Evolutionary conservation across 2,113 vertebrate species (phyloP).

Genomic region (Drymodes brunneopygia): DNA sequence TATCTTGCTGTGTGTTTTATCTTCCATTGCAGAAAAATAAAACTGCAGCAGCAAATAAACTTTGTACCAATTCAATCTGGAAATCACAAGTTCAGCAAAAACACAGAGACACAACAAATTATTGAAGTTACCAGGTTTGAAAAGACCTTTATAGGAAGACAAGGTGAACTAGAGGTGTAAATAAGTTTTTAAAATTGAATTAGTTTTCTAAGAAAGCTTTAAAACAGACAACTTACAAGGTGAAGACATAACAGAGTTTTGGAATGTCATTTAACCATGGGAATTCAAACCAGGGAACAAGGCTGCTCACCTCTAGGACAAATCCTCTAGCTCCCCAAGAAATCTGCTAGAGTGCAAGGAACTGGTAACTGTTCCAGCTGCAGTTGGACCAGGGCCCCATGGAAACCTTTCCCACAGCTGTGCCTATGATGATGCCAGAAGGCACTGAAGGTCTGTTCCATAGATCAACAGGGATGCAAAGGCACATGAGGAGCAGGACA

Average conservation of each 20-base stretch:
- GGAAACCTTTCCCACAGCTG: neutral
- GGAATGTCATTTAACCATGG: neutral
- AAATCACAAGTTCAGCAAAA: conserved; percentile 58
- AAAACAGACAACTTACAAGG: neutral
- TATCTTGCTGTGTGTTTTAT: neutral
- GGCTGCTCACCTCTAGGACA: neutral
- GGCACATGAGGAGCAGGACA: neutral
- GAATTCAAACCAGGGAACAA: neutral
- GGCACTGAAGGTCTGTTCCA: neutral
- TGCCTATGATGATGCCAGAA: neutral
- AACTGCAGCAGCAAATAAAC: conserved; percentile 37
- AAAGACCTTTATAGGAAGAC: conserved; percentile 26
- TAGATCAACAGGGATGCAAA: neutral
- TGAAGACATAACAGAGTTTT: neutral
- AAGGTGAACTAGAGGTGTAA: conserved; percentile 50
- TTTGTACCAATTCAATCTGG: conserved; percentile 12
- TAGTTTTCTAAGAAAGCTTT: conserved; percentile 14
- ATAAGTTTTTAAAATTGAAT: conserved; percentile 34
- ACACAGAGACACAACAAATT: conserved; percentile 14
- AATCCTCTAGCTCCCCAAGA: neutral
- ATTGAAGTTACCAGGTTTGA: conserved; percentile 16
- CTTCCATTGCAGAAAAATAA: neutral
- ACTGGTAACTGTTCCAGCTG: neutral
- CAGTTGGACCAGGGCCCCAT: neutral
- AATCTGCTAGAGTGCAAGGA: neutral